Conservation (phyloP, 2,113 vertebrate species). For the Microcebus lehilahytsara region DNA sequence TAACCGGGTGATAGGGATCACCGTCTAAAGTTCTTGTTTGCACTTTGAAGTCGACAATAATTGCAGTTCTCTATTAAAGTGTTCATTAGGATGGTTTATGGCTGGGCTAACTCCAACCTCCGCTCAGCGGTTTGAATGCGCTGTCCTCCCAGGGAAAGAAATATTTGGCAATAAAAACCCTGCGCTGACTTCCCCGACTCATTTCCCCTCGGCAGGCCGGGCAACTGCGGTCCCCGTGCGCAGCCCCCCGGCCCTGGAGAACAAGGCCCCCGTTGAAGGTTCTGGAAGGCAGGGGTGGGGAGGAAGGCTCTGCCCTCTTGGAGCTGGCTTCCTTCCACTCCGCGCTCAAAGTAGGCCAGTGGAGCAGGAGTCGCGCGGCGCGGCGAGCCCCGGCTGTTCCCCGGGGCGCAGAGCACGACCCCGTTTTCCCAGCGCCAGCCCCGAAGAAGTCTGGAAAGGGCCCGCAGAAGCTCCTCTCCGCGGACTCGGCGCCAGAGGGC, state of each 20-base stretch:
- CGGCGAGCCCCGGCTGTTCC: neutral
- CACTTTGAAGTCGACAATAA: constrained; percentile 83
- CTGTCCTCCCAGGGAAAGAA: constrained; percentile 75
- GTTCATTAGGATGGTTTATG: constrained; percentile 81
- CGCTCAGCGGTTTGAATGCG: constrained; percentile 68
- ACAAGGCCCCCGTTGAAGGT: constrained; percentile 45
- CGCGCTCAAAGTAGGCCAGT: neutral
- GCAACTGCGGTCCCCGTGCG: constrained; percentile 24
- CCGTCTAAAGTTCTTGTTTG: constrained; percentile 83
- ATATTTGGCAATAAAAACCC: constrained; percentile 71
- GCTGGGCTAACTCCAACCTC: constrained; percentile 73
- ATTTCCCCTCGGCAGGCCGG: constrained; percentile 64
- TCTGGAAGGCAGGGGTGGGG: neutral
- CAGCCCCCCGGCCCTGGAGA: neutral
- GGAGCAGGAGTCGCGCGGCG: neutral
- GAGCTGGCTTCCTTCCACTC: neutral
- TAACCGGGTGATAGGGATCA: constrained; percentile 76
- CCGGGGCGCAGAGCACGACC: neutral
- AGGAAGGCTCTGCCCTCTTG: neutral
- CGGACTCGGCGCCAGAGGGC: neutral
- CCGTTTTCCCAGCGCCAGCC: neutral
- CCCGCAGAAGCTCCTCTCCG: neutral
- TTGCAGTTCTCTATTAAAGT: constrained; percentile 77
- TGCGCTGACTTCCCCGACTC: constrained; percentile 72
- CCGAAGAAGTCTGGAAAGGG: neutral